These are phyloP conservation scores for Solea solea DNA, from an alignment of 2,113 vertebrate species.

Conservation along the genomic window DNA sequence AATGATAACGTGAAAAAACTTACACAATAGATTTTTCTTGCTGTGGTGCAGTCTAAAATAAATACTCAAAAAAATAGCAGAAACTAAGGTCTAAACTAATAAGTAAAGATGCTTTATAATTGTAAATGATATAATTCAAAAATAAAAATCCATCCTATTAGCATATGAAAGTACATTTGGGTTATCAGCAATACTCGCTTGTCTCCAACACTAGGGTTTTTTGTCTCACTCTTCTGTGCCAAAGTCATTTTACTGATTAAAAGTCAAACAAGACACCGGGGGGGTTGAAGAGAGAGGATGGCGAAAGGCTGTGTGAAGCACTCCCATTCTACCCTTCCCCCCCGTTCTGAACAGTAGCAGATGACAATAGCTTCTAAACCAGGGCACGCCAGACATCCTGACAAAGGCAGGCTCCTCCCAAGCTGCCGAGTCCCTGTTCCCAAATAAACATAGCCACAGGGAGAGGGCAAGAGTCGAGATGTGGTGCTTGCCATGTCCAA, in stretches of 20 bases:
- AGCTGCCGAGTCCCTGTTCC: slow-evolving; percentile 64
- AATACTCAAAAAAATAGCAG: neutral
- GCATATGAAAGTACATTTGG: slow-evolving; percentile 25
- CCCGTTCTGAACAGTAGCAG: slow-evolving; percentile 71
- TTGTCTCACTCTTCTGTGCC: slow-evolving; percentile 1
- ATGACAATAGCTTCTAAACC: slow-evolving; percentile 82
- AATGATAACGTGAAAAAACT: neutral
- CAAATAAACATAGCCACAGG: slow-evolving; percentile 72
- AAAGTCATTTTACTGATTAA: slow-evolving; percentile 22
- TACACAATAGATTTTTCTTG: neutral
- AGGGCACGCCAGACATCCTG: slow-evolving; percentile 78
- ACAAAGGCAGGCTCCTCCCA: slow-evolving; percentile 81
- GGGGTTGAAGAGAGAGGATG: slow-evolving; percentile 47
- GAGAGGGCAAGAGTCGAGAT: slow-evolving; percentile 63
- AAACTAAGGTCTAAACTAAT: slow-evolving; percentile 26
- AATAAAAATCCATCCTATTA: slow-evolving; percentile 25
- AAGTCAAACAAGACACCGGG: slow-evolving; percentile 53
- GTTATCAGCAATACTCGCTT: slow-evolving; percentile 28
- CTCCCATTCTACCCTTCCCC: slow-evolving; percentile 71
- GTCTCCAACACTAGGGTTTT: slow-evolving; percentile 9
- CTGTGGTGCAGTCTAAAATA: neutral
- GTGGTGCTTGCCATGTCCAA: slow-evolving; percentile 47
- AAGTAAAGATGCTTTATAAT: slow-evolving; percentile 42
- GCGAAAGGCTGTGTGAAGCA: slow-evolving; percentile 56
- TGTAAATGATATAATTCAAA: neutral